Base-by-base conservation (phyloP, 2,888 invertebrate species). In the Chydorus sphaericus region DNA sequence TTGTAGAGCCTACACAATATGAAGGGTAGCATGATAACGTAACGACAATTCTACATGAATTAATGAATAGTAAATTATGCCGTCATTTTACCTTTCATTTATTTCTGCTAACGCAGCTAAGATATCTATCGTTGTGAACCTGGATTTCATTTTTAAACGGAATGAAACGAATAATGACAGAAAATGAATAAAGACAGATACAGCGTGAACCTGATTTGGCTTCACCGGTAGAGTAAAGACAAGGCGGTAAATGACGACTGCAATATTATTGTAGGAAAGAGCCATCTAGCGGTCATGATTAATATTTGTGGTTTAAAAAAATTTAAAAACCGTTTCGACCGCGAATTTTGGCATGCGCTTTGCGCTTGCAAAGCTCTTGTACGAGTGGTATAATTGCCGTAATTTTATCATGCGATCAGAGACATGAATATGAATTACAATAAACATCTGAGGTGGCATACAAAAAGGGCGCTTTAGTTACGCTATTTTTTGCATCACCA, bases 101-200 rank as follows among this genome's bases (percentile, higher is more conserved):
- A 96, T 72, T 71, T 96, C 96, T 50, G 83, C 79, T 55, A 93
- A 77, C 64, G 83, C 82, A 67, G 92, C 92, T 62, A 88, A 80
- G 61, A 97, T 83, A 74, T 97, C 97, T 65, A 85, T 83, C 0
- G 93, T 89, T 67, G 87, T 91, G 70, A 92, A 96, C 65, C 92
- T 77, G 1, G 81, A 85, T 77, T 97, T 97, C 96, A 97, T 96
- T 52, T 36, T 52, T 8, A 14, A 11, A n/a, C 2, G 8, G 8
- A 4, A 7, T 2, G 16, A 51, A 4, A 4, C 5, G 39, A 10
- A 39, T 14, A 39, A 39, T 1, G 39, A 10, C 3, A 14, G 10
- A 39, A 16, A 39, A 7, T 38, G 3, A 38, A 18, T 4, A 38
- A 38, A 18, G 18, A n/a, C 14, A 39, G 8, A n/a, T n/a, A n/a